Base-by-base conservation (phyloP, 1,140 invertebrate genomes). In the Delia radicum region DNA sequence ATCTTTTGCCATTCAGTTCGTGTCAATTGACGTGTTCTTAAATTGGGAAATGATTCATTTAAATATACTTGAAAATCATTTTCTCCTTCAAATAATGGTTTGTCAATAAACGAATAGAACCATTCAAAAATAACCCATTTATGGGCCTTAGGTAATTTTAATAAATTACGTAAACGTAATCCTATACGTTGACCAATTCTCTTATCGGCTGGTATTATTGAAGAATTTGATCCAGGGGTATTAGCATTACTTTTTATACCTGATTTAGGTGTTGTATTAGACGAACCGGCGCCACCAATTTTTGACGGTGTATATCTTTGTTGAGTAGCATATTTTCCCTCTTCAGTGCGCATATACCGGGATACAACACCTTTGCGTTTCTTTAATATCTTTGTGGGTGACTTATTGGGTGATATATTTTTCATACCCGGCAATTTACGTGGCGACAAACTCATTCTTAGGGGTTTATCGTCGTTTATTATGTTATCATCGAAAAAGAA, bases 101-200 rank as follows among this genome's bases (percentile, higher is more conserved):
- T 95, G 87, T 99, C 97, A 79, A 99, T 94, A 84, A 98, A 98
- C 80, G 97, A 99, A 86, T 99, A 99, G 88, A 99, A 99, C 93
- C 97, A 99, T 87, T 99, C 98, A 87, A 97, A 98, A 85, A 96
- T 98, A 1, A 99, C 96, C 96, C 97, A 99, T 89, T 97, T 98
- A 87, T 99, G 97, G 24, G 98, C 98, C 89, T 99, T 99, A 0
- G 98, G 98, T 78, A 99, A 87, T 88, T 99, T 99, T 0, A 99
- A 89, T n/a, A 99, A 89, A 89, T 99, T 99, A 79, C 96, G 90
- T 46, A 99, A 88, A 78, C 96, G 88, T 87, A 96, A 91, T 1
- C 96, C 96, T 80, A 98, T 95, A 80, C 93, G 91, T 81, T 98
- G 96, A 0, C 95, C 95, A 80, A 93, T 91, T 86, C 78, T 81